phyloP scores from a whole-genome alignment of 2,113 vertebrate species.

The Cavia aperea region DNA sequence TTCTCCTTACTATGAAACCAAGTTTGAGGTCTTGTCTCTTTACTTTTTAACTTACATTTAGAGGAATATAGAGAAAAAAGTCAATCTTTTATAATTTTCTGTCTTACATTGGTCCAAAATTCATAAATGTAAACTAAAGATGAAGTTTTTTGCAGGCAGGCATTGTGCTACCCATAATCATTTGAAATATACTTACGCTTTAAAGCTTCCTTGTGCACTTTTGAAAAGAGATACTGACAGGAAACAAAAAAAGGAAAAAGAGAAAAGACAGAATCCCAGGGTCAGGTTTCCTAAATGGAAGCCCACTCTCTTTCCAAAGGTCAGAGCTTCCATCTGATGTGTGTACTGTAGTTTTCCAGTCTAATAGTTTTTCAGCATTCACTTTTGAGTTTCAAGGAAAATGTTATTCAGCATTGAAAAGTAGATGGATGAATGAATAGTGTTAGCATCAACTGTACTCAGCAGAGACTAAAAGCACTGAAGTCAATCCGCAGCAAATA shows the following conservation, averaged over 20 bases:
- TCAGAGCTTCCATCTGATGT: background rate
- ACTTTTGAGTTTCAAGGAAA: background rate
- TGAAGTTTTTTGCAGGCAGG: background rate
- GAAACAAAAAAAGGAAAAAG: background rate
- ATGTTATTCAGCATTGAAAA: background rate
- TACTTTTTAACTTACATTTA: background rate
- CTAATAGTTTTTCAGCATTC: background rate
- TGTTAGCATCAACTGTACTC: background rate
- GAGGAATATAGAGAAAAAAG: background rate
- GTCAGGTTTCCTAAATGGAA: background rate
- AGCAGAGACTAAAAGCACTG: background rate
- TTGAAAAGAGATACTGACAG: background rate
- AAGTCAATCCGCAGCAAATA: background rate
- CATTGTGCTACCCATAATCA: background rate
- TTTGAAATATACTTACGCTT: background rate
- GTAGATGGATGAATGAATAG: background rate
- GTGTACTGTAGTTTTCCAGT: background rate
- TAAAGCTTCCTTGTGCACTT: background rate
- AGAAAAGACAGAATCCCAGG: background rate
- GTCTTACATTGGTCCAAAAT: background rate
- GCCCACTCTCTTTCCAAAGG: background rate
- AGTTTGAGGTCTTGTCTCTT: background rate
- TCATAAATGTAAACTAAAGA: background rate
- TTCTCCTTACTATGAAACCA: background rate
- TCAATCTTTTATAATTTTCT: background rate